Evolutionary conservation across 2,113 vertebrate species (phyloP).

Genomic region (Irena cyanogastra): DNA sequence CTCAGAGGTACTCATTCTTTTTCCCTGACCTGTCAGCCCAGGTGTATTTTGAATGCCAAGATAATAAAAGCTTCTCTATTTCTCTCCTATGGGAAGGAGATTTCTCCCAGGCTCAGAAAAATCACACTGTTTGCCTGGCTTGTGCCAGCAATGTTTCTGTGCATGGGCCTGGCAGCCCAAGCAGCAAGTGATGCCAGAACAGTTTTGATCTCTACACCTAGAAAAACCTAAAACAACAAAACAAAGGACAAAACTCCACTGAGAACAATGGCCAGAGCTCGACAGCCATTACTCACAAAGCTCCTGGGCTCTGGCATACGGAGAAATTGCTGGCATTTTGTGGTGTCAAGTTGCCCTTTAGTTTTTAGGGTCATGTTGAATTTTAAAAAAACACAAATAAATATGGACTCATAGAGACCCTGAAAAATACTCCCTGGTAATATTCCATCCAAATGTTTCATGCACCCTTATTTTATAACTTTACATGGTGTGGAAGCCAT

Average conservation of each 20-base stretch:
- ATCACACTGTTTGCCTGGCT: neutral
- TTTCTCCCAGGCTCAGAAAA: neutral
- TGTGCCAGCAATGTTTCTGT: neutral
- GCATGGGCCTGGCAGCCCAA: neutral
- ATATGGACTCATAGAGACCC: neutral
- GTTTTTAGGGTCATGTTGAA: neutral
- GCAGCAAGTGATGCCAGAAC: neutral
- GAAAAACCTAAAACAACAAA: neutral
- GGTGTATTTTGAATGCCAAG: neutral
- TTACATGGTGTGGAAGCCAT: rapidly evolving
- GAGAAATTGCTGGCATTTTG: neutral
- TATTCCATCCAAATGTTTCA: neutral
- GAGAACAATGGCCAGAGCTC: neutral
- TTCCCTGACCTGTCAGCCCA: neutral
- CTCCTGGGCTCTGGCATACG: neutral
- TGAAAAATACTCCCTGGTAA: neutral
- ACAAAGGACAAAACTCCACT: neutral
- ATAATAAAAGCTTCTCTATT: neutral
- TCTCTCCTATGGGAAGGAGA: neutral
- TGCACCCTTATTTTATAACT: neutral
- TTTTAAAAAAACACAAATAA: slow-evolving; percentile 1
- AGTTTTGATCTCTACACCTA: neutral
- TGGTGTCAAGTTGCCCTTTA: neutral
- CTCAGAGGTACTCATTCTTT: neutral
- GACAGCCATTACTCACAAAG: neutral